A percentile compares a stretch with the other conserved stretches of the same genome.
Evolutionary conservation across 2,888 invertebrate genomes (phyloP).

Genomic region (Hypolimnas misippus): DNA sequence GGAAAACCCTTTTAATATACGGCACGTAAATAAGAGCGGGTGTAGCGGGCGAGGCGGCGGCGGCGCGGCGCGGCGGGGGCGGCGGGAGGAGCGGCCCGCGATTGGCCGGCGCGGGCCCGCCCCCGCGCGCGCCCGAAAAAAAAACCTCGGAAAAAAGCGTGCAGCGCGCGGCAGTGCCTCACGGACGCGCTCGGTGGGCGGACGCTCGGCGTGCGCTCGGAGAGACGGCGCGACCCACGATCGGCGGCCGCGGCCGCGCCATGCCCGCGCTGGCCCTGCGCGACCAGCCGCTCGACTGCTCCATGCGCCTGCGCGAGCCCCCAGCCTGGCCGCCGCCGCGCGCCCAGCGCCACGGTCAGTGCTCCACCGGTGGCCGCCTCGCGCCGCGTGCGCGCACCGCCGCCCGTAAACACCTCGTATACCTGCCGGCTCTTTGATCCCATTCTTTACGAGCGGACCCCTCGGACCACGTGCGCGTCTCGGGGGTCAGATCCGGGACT

Average conservation of each 20-base stretch:
- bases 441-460: slow-evolving; percentile 43
- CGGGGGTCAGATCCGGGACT: slow-evolving; percentile 50
- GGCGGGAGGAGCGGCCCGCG: slow-evolving; percentile 60
- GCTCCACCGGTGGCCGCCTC: slow-evolving; percentile 28
- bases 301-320: slow-evolving; percentile 84
- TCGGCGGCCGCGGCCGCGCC: slow-evolving; percentile 84
- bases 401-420: too few relatives aligned
- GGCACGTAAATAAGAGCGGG: slow-evolving; percentile 79
- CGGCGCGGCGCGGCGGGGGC: slow-evolving; percentile 45
- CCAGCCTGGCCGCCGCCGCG: slow-evolving; percentile 72
- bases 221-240: slow-evolving; percentile 76
- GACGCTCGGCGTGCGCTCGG: slow-evolving; percentile 60
- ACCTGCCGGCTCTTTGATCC: slow-evolving; percentile 37
- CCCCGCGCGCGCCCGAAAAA: slow-evolving; percentile 68
- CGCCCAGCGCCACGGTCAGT: slow-evolving; percentile 69
- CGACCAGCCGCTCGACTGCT: slow-evolving; percentile 89
- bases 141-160: slow-evolving; percentile 71
- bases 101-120: slow-evolving; percentile 72
- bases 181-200: slow-evolving; percentile 74
- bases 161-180: slow-evolving; percentile 75
- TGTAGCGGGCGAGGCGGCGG: slow-evolving; percentile 51
- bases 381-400: slow-evolving; percentile 20
- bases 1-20: slow-evolving; percentile 85
- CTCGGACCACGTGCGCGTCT: slow-evolving; percentile 44
- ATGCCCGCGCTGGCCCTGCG: slow-evolving; percentile 87